phyloP scores from a whole-genome alignment of 2,113 vertebrate genomes.

The Prunella himalayana region DNA sequence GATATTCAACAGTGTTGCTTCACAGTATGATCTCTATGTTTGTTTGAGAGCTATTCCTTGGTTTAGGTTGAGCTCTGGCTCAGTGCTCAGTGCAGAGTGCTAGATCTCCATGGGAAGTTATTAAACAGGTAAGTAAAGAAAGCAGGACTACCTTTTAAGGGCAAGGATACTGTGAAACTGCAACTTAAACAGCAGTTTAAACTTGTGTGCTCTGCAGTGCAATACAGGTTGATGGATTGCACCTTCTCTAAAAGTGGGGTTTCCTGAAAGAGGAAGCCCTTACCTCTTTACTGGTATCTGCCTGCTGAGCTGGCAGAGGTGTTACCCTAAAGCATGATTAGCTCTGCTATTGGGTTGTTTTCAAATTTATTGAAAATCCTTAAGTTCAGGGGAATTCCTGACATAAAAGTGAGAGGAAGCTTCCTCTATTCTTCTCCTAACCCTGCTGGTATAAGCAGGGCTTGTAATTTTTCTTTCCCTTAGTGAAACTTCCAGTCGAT shows the following conservation, averaged over 20 bases:
- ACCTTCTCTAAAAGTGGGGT: neutral
- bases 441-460: neutral
- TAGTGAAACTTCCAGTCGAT: neutral
- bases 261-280: neutral
- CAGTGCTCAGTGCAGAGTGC: neutral
- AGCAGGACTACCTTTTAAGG: neutral
- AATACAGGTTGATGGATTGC: neutral
- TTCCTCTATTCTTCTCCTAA: neutral
- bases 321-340: neutral
- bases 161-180: neutral
- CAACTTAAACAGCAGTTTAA: neutral
- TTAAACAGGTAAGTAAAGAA: neutral
- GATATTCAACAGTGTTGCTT: neutral
- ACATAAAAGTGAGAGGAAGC: neutral
- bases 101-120: neutral
- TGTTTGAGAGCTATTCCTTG: neutral
- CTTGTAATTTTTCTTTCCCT: neutral
- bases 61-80: constrained; percentile 7
- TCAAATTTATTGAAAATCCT: neutral
- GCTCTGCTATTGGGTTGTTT: neutral
- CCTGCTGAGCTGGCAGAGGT: neutral
- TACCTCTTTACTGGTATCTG: neutral
- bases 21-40: neutral
- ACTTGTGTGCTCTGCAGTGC: neutral
- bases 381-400: neutral